Evolutionary conservation across 2,888 invertebrate species (phyloP), one percentile per base, ranked within the genome.

Genomic region (Euclidia mi): DNA sequence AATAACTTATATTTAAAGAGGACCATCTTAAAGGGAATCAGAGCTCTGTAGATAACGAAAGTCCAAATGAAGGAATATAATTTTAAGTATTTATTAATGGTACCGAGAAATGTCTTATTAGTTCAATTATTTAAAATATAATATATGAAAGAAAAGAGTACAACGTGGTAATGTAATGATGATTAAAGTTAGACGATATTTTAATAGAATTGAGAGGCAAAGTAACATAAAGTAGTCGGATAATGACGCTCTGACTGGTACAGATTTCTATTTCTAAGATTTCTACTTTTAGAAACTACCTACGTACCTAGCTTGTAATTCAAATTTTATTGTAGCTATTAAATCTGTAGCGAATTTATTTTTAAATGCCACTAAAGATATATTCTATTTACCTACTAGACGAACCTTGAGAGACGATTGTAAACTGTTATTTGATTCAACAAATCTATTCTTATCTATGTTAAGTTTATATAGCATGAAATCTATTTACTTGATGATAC

Each of bases 181-280:
- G 38, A 57, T 38, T 37, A 34, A 38, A 34, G 41, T 31, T 53
- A 45, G 43, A 43, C 29, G 41, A 57, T 71, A 64, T 58, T 38
- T 41, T 42, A n/a, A 42, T 43, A 48, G 28, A 62, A 53, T 34
- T 41, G 52, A 63, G 61, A 55, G 40, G 56, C 46, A 58, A 37
- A 64, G 65, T 64, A 44, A 43, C 48, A 60, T 34, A 34, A 48
- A 41, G 53, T 53, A 56, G 58, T 61, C 50, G 37, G 46, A 50
- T 78, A 69, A 69, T 50, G 56, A 60, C 28, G 60, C 48, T 85
- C 84, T 88, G 87, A 80, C 86, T 82, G 83, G 84, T 53, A 65
- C 84, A 85, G 84, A 82, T 73, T 65, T 65, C 55, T 73, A 71
- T 64, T 57, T 59, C 58, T 76, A 77, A 71, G 58, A 58, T 69